These are phyloP conservation scores for Palaemon carinicauda DNA, from an alignment of 1,140 invertebrate species.

Conservation along the genomic window DNA sequence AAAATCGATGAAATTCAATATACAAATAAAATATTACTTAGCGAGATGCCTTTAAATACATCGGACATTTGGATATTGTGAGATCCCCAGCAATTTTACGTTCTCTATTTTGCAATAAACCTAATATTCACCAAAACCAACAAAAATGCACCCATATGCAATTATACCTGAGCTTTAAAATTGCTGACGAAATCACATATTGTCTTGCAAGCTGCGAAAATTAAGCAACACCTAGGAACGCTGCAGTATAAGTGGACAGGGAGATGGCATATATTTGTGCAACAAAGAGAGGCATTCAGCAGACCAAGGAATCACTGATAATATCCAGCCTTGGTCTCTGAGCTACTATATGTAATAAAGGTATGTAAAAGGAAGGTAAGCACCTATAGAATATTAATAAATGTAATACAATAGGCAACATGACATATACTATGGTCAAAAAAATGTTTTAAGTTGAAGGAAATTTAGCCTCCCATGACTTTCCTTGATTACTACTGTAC, in stretches of 20 bases:
- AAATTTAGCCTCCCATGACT: not conserved
- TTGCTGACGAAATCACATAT: constrained; percentile 47
- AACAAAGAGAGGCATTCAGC: constrained; percentile 9
- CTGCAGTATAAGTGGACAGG: constrained; percentile 42
- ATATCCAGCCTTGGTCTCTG: constrained; percentile 4
- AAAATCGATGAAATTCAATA: constrained; percentile 51
- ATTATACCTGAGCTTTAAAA: constrained; percentile 26
- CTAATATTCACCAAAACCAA: not conserved
- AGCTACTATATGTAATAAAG: too few relatives aligned
- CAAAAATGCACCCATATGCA: not conserved
- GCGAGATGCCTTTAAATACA: constrained; percentile 49
- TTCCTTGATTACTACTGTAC: not conserved
- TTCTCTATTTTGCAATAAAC: constrained; percentile 3
- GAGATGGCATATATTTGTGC: constrained; percentile 43
- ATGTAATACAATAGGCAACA: too few relatives aligned
- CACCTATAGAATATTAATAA: too few relatives aligned
- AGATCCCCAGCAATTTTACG: constrained; percentile 45
- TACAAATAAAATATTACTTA: constrained; percentile 51
- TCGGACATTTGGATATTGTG: constrained; percentile 46
- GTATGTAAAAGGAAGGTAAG: too few relatives aligned
- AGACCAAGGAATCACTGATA: not conserved
- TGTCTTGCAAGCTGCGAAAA: constrained; percentile 52
- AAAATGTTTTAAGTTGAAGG: not conserved
- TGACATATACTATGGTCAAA: not conserved
- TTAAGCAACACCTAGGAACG: constrained; percentile 55